Evolutionary conservation across 1,140 invertebrate genomes (phyloP).

Genomic region (Anthonomus grandis): DNA sequence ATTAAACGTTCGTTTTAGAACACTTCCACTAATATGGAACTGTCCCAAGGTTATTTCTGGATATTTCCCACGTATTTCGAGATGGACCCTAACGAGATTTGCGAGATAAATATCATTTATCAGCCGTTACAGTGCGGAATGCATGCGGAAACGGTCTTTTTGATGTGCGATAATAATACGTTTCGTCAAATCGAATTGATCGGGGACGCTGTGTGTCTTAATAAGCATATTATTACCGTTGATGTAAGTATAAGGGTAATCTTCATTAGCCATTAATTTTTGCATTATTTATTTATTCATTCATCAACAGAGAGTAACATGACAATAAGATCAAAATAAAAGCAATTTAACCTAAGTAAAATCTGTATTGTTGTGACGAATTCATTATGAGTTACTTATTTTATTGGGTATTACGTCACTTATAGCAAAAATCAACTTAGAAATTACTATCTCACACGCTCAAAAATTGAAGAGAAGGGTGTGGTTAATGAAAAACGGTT

Average conservation of each 20-base stretch:
- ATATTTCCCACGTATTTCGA: conserved; percentile 38
- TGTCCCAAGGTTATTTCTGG: conserved; percentile 23
- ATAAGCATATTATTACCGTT: conserved; percentile 23
- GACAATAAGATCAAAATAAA: too few relatives aligned
- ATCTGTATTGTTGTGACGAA: too few relatives aligned
- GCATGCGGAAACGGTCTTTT: conserved; percentile 23
- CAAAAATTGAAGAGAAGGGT: too few relatives aligned
- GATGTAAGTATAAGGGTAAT: conserved; percentile 7
- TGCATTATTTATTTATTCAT: too few relatives aligned
- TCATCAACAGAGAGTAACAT: too few relatives aligned
- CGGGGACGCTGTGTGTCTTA: conserved; percentile 34
- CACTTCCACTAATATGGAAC: conserved; percentile 23
- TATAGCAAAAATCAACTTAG: too few relatives aligned
- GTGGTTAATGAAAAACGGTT: too few relatives aligned
- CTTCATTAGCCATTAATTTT: neutral
- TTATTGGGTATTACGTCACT: too few relatives aligned
- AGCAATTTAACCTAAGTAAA: too few relatives aligned
- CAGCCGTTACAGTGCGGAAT: conserved; percentile 27
- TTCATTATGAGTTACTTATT: too few relatives aligned
- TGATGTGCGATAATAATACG: conserved; percentile 36
- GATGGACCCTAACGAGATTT: conserved; percentile 29
- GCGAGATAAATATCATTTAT: conserved; percentile 31
- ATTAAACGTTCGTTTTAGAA: too few relatives aligned
- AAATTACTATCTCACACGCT: too few relatives aligned
- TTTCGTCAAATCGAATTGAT: conserved; percentile 33